Base-by-base conservation (phyloP, 2,888 invertebrate genomes). In the Sinotaia quadrata region DNA sequence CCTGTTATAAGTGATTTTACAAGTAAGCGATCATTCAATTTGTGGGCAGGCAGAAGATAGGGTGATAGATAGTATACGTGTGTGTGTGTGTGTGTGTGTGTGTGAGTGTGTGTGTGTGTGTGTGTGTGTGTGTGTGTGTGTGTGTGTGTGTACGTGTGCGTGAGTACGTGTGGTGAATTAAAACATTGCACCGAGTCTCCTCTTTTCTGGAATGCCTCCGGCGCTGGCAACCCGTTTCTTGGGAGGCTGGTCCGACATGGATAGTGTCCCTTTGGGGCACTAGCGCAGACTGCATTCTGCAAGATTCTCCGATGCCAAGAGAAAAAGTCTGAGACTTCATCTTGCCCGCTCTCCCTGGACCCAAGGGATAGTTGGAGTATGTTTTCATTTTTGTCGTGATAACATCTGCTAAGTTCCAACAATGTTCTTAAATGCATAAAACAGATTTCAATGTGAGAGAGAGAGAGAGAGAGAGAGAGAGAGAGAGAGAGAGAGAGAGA, bases 401-500 rank as follows among this genome's bases (percentile, higher is more conserved):
- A n/a, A n/a, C n/a, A n/a, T n/a, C n/a, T n/a, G n/a, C n/a, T n/a
- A n/a, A n/a, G n/a, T n/a, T n/a, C n/a, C n/a, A n/a, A n/a, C n/a
- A n/a, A n/a, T n/a, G n/a, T n/a, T n/a, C n/a, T n/a, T n/a, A n/a
- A n/a, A n/a, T n/a, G n/a, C n/a, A n/a, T n/a, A n/a, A n/a, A n/a
- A n/a, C n/a, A n/a, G n/a, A n/a, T n/a, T n/a, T n/a, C n/a, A n/a
- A n/a, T n/a, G n/a, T n/a, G 58, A 58, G 34, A 31, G 21, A 33
- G 10, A 12, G 24, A 60, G 1, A 63, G 21, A 52, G 5, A 36
- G n/a, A 34, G 8, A 29, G 15, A 29, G 41, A 54, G 2, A 41
- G 24, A 7, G 4, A 56, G 56, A 65, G n/a, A 56, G 31, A 65
- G 37, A 61, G 29, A 29, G 8, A 24, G 61, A 66, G 31, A 47